Evolutionary conservation across 2,113 vertebrate species (phyloP).

Genomic region (Tragelaphus strepsiceros): DNA sequence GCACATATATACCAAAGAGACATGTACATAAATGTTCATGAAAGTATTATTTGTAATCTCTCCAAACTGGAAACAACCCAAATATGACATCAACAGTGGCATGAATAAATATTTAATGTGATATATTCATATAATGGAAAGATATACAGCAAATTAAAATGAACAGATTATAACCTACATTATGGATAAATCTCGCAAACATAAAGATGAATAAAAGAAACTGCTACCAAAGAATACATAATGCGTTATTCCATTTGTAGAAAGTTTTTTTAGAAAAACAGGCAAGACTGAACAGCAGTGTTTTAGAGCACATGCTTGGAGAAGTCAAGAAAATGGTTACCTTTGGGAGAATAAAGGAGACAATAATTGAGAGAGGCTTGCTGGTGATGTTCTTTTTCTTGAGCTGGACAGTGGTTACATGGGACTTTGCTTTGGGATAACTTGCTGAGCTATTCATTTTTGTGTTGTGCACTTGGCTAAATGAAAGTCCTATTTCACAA

Average conservation of each 20-base stretch:
- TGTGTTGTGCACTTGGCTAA: not conserved
- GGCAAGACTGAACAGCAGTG: not conserved
- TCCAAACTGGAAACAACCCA: constrained; percentile 2
- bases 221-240: not conserved
- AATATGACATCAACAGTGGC: not conserved
- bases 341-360: not conserved
- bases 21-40: not conserved
- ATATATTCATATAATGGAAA: not conserved
- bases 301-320: not conserved
- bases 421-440: not conserved
- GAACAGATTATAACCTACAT: not conserved
- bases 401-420: not conserved
- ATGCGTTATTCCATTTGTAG: not conserved
- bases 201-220: not conserved
- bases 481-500: not conserved
- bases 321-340: not conserved
- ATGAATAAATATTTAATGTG: not conserved
- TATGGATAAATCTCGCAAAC: not conserved
- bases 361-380: not conserved
- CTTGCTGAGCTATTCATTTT: not conserved
- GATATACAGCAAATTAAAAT: not conserved
- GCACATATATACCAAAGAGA: not conserved
- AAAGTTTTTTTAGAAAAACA: not conserved
- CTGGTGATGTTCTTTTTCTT: not conserved
- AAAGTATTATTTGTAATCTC: not conserved